These are phyloP conservation scores for Prenolepis imparis DNA, from an alignment of 2,888 invertebrate species.

Conservation along the genomic window DNA sequence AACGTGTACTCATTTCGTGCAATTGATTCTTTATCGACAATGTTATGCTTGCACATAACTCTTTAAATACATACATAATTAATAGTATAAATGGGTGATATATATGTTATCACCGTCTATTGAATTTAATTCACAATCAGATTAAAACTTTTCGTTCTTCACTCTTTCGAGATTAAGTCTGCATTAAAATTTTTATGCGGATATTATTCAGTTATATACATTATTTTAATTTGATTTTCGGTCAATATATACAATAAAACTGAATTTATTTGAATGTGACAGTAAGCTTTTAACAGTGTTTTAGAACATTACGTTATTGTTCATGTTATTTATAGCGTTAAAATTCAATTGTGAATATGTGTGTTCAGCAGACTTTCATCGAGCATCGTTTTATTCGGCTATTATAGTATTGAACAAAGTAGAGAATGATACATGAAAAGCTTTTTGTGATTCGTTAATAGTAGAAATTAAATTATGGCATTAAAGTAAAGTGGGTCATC, in stretches of 20 bases:
- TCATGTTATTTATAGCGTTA: slow-evolving; percentile 34
- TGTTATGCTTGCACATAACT: background rate
- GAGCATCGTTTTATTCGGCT: background rate
- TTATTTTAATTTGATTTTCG: background rate
- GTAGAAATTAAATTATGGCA: slow-evolving; percentile 37
- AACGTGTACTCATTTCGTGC: background rate
- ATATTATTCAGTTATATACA: background rate
- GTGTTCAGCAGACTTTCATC: background rate
- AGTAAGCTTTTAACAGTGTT: slow-evolving; percentile 13
- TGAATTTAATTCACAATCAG: background rate
- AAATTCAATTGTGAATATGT: slow-evolving; percentile 19
- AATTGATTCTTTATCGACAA: background rate
- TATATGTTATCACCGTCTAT: background rate
- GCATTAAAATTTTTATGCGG: background rate
- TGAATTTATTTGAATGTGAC: slow-evolving; percentile 12
- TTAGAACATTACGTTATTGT: slow-evolving; percentile 32
- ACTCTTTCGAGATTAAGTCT: background rate
- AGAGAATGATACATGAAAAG: slow-evolving; percentile 31
- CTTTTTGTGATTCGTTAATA: slow-evolving; percentile 19
- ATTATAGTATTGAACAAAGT: slow-evolving; percentile 19
- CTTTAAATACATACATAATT: background rate
- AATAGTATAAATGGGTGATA: background rate
- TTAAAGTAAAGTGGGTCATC: slow-evolving; percentile 21
- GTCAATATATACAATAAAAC: background rate
- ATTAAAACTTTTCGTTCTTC: background rate